These are phyloP conservation scores for Solenopsis invicta DNA, from an alignment of 1,140 invertebrate species.

Conservation along the genomic window DNA sequence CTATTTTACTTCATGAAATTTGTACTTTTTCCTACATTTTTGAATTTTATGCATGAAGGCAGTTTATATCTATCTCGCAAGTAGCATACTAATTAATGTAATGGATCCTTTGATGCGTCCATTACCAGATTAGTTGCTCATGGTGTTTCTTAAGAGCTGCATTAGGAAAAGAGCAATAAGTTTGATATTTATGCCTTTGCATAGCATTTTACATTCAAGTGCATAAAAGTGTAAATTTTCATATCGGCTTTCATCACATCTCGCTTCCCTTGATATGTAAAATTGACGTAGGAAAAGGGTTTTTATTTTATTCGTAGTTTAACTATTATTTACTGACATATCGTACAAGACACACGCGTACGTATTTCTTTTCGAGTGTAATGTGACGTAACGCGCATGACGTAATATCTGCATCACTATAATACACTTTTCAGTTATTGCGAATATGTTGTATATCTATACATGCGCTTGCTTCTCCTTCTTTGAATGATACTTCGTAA, in stretches of 20 bases:
- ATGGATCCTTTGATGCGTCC: slow-evolving; percentile 52
- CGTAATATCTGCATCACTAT: slow-evolving; percentile 39
- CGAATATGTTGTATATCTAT: slow-evolving; percentile 26
- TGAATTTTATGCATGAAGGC: slow-evolving; percentile 12
- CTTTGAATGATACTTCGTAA: slow-evolving; percentile 54
- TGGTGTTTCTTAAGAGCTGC: slow-evolving; percentile 1
- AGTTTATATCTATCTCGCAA: slow-evolving; percentile 29
- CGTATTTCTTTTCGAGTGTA: slow-evolving; percentile 46
- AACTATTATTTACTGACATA: slow-evolving; percentile 15
- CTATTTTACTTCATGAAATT: slow-evolving; percentile 12
- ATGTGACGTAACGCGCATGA: slow-evolving; percentile 45
- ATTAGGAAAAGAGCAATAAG: slow-evolving; percentile 30
- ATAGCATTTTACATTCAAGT: slow-evolving; percentile 25
- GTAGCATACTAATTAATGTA: slow-evolving; percentile 49
- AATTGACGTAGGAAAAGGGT: background rate
- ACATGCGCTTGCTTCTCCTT: slow-evolving; percentile 42
- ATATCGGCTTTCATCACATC: background rate
- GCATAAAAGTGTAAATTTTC: background rate
- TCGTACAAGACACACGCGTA: background rate
- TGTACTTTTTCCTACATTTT: background rate
- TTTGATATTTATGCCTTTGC: background rate
- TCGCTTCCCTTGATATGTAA: background rate
- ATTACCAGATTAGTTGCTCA: slow-evolving; percentile 50
- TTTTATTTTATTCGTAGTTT: background rate
- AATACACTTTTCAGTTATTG: slow-evolving; percentile 58